Evolutionary conservation across 1,140 invertebrate species (phyloP).

Genomic region (Spodoptera frugiperda): DNA sequence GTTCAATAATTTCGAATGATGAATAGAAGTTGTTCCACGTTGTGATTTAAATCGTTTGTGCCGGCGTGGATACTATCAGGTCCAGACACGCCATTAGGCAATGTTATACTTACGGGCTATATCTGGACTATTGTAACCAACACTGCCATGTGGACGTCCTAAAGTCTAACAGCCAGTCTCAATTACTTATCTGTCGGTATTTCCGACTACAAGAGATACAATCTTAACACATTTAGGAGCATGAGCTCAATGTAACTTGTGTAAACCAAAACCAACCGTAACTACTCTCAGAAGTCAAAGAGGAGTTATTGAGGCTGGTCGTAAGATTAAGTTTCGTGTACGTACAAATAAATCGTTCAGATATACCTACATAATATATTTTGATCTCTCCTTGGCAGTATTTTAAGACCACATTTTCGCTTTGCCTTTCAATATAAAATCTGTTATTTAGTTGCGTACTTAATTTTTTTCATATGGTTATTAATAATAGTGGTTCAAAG

Average conservation of each 20-base stretch:
- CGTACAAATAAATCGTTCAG: neutral
- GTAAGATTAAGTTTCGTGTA: no score
- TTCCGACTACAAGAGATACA: no score
- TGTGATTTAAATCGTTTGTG: no score
- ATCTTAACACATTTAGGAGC: no score
- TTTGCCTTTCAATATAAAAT: conserved; percentile 31
- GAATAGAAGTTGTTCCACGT: no score
- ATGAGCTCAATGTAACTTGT: no score
- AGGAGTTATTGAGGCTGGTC: no score
- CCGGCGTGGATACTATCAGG: neutral
- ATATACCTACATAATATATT: neutral
- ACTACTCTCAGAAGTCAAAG: no score
- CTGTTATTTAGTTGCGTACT: conserved; percentile 52
- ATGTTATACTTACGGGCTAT: conserved; percentile 44
- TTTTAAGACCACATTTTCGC: conserved; percentile 41
- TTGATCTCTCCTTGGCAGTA: conserved; percentile 45
- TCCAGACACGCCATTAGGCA: neutral
- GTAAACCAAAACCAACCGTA: no score
- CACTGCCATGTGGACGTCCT: conserved; percentile 42
- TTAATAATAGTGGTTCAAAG: conserved; percentile 63
- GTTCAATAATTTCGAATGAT: no score
- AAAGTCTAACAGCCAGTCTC: conserved; percentile 20
- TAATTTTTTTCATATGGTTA: conserved; percentile 35
- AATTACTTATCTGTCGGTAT: conserved; percentile 6
- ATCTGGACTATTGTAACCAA: conserved; percentile 8